Evolutionary conservation across 2,888 invertebrate species (phyloP).

Genomic region (Habrosyne pyritoides): DNA sequence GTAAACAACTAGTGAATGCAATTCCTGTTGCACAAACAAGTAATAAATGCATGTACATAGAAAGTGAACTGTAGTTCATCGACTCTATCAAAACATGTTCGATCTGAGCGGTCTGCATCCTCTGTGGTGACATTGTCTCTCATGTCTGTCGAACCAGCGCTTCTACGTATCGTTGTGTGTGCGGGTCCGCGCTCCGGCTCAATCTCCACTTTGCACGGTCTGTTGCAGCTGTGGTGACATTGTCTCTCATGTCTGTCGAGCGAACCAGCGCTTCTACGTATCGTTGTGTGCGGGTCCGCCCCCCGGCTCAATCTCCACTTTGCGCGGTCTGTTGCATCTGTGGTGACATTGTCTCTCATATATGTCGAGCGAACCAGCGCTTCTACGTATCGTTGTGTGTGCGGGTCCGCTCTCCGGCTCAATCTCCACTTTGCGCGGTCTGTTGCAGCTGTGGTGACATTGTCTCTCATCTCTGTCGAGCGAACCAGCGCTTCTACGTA

Average conservation of each 20-base stretch:
- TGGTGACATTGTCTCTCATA: background rate
- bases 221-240: background rate
- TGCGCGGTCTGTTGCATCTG: background rate
- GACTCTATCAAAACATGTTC: background rate
- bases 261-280: background rate
- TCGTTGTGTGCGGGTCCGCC: background rate
- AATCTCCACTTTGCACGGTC: background rate
- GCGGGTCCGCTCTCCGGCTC: no score
- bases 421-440: no score
- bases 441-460: no score
- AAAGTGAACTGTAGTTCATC: background rate
- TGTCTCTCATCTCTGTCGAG: no score
- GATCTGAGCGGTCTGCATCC: background rate
- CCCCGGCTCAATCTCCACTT: background rate
- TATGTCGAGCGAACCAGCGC: background rate
- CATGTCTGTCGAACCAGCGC: background rate
- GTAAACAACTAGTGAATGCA: background rate
- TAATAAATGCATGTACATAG: no score
- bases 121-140: no score
- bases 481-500: background rate
- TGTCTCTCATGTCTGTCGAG: background rate
- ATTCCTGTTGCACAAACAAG: background rate
- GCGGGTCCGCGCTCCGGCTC: background rate
- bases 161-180: background rate
- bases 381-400: background rate